A percentile compares a stretch with the other conserved stretches of the same genome.
Evolutionary conservation across 2,888 invertebrate genomes (phyloP).

Genomic region (Chrysolina haemoptera): DNA sequence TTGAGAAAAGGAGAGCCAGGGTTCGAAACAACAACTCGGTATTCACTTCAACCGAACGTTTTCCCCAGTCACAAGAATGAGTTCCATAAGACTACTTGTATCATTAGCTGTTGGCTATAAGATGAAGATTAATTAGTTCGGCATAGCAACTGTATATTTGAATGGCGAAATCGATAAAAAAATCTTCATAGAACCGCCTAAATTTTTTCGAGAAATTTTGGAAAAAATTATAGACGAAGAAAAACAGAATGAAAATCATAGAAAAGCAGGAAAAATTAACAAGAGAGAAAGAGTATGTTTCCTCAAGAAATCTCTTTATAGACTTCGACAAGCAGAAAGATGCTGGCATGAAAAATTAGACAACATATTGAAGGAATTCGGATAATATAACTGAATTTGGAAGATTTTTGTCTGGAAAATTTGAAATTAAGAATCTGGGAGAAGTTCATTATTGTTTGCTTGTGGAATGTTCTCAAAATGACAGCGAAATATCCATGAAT

Average conservation of each 20-base stretch:
- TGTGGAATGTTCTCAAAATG: conserved; percentile 49
- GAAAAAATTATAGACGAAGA: too few species aligned
- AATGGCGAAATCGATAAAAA: conserved; percentile 45
- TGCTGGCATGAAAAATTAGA: conserved; percentile 23
- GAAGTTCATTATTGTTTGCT: conserved; percentile 50
- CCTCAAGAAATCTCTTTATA: conserved; percentile 16
- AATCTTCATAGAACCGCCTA: too few species aligned
- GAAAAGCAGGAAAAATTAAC: conserved; percentile 13
- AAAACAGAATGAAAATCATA: too few species aligned
- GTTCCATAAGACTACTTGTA: conserved; percentile 36
- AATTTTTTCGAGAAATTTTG: too few species aligned
- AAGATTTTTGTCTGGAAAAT: too few species aligned
- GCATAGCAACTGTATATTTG: conserved; percentile 42
- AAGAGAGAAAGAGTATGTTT: conserved; percentile 23
- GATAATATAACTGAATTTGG: too few species aligned
- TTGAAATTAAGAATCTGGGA: conserved; percentile 52
- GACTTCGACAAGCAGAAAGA: conserved; percentile 25
- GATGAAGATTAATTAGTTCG: conserved; percentile 41
- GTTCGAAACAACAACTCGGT: conserved; percentile 27
- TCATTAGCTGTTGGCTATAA: conserved; percentile 43
- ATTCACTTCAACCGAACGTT: conserved; percentile 33
- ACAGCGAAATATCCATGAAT: conserved; percentile 38
- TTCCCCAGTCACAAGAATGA: conserved; percentile 22
- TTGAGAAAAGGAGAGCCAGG: conserved; percentile 38
- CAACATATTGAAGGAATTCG: too few species aligned